Evolutionary conservation across 2,888 invertebrate species (phyloP).

Genomic region (Leucophora obtusa): DNA sequence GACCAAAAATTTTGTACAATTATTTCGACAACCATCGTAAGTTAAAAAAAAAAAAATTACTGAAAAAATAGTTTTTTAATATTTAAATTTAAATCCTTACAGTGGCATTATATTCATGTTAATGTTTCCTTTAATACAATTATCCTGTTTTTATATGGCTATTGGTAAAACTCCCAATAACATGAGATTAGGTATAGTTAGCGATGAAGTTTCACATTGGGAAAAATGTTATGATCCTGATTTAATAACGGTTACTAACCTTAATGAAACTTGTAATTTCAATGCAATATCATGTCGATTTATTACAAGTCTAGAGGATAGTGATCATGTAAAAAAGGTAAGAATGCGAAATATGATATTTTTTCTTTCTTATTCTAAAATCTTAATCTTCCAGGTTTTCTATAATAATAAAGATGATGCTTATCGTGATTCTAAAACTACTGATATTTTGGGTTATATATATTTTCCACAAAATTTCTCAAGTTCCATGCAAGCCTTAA

Average conservation of each 20-base stretch:
- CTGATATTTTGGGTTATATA: conserved; percentile 83
- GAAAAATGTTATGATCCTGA: conserved; percentile 77
- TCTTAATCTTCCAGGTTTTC: conserved; percentile 75
- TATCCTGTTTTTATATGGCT: conserved; percentile 88
- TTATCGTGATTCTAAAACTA: conserved; percentile 80
- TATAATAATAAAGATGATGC: conserved; percentile 81
- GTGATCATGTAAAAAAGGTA: conserved; percentile 79
- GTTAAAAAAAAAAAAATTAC: conserved; percentile 61
- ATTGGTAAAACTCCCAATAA: conserved; percentile 88
- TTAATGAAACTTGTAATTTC: conserved; percentile 80
- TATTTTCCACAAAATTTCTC: conserved; percentile 87
- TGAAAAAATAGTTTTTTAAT: neutral
- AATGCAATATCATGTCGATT: conserved; percentile 82
- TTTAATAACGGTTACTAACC: conserved; percentile 77
- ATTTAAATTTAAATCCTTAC: conserved; percentile 59
- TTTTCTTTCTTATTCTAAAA: conserved; percentile 45
- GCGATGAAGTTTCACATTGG: conserved; percentile 83
- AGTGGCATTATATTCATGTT: conserved; percentile 90
- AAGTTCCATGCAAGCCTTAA: conserved; percentile 80
- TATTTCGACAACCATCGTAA: conserved; percentile 86
- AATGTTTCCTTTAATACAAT: conserved; percentile 89
- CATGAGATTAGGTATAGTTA: conserved; percentile 87
- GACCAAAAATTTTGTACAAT: conserved; percentile 85
- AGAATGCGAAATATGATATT: neutral
- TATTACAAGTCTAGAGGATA: conserved; percentile 81